Base-by-base conservation (phyloP, 2,113 vertebrate species). In the pig (Sus scrofa) region DNA sequence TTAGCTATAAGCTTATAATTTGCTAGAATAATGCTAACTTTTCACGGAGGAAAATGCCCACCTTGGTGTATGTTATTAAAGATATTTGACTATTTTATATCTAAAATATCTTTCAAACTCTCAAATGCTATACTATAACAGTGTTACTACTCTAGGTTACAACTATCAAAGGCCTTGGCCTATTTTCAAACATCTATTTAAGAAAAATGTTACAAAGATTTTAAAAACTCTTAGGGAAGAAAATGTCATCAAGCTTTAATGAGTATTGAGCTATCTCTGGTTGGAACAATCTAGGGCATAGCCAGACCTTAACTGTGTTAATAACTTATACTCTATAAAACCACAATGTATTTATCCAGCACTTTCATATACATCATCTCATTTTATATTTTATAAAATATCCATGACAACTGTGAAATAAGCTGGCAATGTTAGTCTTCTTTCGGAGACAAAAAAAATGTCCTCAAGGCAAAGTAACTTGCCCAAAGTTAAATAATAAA, bases 241-340 rank as follows among this genome's bases (percentile, higher is more conserved):
- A 30, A 83, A 89, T 77, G 7, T 90, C 85, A 88, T 95, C 52
- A 93, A 88, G 6, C 50, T 96, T 97, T 96, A 86, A 91, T 94
- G 63, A 74, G 8, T 74, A 93, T 39, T 91, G 82, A 93, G 26
- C 44, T 86, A 67, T 82, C 37, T 91, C 67, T 77, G 74, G 50
- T 74, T 90, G 44, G 22, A 91, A 93, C 18, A 85, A 86, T 89
- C 86, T 91, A 89, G 58, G 91, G 14, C 67, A 95, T 7, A 67
- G 27, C 7, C 7, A 81, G 77, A 20, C 24, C 30, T 83, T 97
- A 85, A 62, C 16, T 91, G 67, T 78, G 15, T 78, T 96, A 92
- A 87, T 87, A 92, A 90, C 32, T 86, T 89, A 86, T 44, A 94
- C 30, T 91, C 16, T 63, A 39, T 88, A 71, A 96, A 97, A 82